Percentiles rank a stretch among this genome's conserved stretches.
These are phyloP conservation scores for Cuculus canorus DNA, from an alignment of 2,797 vertebrate species.

Conservation along the genomic window DNA sequence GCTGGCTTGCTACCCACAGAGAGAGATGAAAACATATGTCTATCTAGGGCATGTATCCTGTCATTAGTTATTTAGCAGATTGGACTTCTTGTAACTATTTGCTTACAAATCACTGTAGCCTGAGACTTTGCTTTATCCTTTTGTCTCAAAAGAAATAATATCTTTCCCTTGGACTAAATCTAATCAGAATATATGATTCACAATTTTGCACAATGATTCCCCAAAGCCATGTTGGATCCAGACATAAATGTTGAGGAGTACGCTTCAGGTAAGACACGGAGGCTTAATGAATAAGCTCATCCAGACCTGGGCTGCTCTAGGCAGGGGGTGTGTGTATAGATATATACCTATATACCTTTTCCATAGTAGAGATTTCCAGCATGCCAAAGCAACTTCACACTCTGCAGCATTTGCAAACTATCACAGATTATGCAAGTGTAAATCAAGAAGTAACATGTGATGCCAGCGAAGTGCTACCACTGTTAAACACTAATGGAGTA, in stretches of 20 bases:
- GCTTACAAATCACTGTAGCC: background rate
- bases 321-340: too few species aligned
- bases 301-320: background rate
- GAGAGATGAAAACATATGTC: constrained; percentile 19
- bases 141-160: background rate
- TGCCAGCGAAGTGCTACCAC: background rate
- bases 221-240: background rate
- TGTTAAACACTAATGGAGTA: too few species aligned
- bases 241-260: background rate
- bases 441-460: background rate
- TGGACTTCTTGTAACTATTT: background rate
- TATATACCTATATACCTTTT: background rate
- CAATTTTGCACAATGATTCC: background rate
- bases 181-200: background rate
- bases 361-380: background rate
- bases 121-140: background rate
- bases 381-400: background rate
- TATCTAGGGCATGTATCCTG: background rate
- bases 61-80: constrained; percentile 7
- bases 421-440: background rate
- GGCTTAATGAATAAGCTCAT: fast-evolving
- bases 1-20: background rate
- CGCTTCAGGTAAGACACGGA: background rate
- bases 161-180: background rate
- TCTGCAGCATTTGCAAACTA: background rate